Conservation (phyloP, 2,888 invertebrate species). For the Tricholauxania praeusta region DNA sequence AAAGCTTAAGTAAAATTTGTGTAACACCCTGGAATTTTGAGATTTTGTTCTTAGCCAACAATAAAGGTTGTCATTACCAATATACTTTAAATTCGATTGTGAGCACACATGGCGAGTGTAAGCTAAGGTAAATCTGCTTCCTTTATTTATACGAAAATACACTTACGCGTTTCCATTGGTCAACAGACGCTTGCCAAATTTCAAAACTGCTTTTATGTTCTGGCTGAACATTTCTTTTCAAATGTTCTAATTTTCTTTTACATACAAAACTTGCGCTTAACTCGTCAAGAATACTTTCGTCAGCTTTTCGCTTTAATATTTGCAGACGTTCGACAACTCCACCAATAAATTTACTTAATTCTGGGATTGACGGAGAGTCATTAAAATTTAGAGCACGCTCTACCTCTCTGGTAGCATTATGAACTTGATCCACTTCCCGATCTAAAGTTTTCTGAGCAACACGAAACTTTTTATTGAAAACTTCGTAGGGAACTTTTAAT, state of each 20-base stretch:
- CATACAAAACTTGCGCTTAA: constrained; percentile 90
- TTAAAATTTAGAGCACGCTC: constrained; percentile 67
- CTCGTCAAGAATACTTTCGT: constrained; percentile 93
- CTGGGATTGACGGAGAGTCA: constrained; percentile 69
- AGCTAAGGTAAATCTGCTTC: too few species aligned
- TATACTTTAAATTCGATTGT: too few species aligned
- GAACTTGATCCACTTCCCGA: constrained; percentile 90
- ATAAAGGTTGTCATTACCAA: too few species aligned
- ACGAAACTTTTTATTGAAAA: constrained; percentile 96
- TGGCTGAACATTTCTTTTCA: constrained; percentile 70
- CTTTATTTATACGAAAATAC: too few species aligned
- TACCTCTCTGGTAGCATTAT: constrained; percentile 78
- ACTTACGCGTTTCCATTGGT: constrained; percentile 65
- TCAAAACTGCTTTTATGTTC: constrained; percentile 57
- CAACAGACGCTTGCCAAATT: constrained; percentile 63
- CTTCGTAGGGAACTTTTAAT: constrained; percentile 97
- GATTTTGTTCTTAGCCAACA: too few species aligned
- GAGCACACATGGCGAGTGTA: too few species aligned
- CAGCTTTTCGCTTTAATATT: constrained; percentile 92
- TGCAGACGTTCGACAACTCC: constrained; percentile 92
- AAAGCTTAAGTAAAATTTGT: too few species aligned
- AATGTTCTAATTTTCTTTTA: constrained; percentile 91
- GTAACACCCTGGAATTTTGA: too few species aligned
- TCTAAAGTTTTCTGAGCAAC: constrained; percentile 95
- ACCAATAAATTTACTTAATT: constrained; percentile 84